A percentile compares a stretch with the other conserved stretches of the same genome.
These are phyloP conservation scores for Cartodere bifasciata DNA, from an alignment of 2,888 invertebrate genomes.

Conservation along the genomic window DNA sequence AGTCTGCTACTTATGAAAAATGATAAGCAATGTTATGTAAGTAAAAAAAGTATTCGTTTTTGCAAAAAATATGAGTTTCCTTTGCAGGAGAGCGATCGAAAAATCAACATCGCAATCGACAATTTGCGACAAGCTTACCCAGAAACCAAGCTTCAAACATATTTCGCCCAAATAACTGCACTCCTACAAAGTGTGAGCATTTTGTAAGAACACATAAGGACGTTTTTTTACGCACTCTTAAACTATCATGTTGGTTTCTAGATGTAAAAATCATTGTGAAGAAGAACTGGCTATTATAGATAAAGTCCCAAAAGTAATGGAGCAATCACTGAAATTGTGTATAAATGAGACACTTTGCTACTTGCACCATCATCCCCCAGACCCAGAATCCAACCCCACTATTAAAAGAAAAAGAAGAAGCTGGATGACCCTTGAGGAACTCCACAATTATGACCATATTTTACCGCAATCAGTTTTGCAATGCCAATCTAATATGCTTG, in stretches of 20 bases:
- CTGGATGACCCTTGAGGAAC: slow-evolving; percentile 11
- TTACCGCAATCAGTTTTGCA: slow-evolving; percentile 22
- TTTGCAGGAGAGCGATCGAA: slow-evolving; percentile 17
- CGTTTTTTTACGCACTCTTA: no score
- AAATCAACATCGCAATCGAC: slow-evolving; percentile 22
- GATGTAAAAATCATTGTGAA: no score
- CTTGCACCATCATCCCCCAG: slow-evolving; percentile 19
- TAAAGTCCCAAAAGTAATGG: no score
- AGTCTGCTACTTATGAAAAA: slow-evolving; percentile 17
- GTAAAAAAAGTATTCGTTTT: slow-evolving; percentile 2
- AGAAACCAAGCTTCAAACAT: slow-evolving; percentile 17
- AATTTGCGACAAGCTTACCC: slow-evolving; percentile 22
- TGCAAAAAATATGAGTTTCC: slow-evolving; percentile 9
- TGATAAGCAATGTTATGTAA: slow-evolving; percentile 11
- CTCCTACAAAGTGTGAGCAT: no score
- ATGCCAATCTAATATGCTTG: slow-evolving; percentile 23
- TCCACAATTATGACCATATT: slow-evolving; percentile 14
- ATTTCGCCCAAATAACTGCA: slow-evolving; percentile 5
- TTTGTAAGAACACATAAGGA: no score
- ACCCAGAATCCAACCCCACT: slow-evolving; percentile 20
- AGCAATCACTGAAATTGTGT: no score
- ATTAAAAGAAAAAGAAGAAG: slow-evolving; percentile 20
- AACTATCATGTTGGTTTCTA: no score
- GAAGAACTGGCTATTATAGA: no score
- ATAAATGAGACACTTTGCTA: no score